Evolutionary conservation across 92 coral and sea anemone species (phyloP).

Genomic region (Micromussa lordhowensis): DNA sequence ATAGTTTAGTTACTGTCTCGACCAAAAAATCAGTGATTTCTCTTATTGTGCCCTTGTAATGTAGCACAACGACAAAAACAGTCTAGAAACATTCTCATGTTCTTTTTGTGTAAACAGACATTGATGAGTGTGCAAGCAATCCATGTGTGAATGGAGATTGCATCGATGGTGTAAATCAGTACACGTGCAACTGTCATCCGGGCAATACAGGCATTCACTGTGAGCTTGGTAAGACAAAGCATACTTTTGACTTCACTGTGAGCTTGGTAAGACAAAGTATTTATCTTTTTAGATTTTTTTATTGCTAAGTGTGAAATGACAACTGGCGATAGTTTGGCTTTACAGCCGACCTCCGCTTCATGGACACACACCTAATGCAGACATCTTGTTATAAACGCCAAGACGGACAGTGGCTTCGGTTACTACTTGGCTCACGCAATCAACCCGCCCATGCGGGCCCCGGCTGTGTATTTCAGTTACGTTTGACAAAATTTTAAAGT

Average conservation of each 20-base stretch:
- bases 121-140: constrained; percentile 25
- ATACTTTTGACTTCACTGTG: too few relatives aligned
- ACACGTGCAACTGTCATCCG: constrained; percentile 18
- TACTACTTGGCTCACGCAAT: too few relatives aligned
- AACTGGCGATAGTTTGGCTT: neutral
- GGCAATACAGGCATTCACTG: constrained; percentile 8
- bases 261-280: constrained; percentile 1
- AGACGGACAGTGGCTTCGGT: neutral
- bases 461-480: too few relatives aligned
- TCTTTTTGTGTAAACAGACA: neutral
- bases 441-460: too few relatives aligned
- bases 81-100: neutral
- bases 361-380: neutral
- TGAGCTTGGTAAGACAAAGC: constrained; percentile 6
- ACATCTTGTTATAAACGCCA: neutral
- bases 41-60: too few relatives aligned
- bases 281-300: too few relatives aligned
- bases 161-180: constrained; percentile 1
- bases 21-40: too few relatives aligned
- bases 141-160: constrained; percentile 14
- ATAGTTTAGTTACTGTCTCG: too few relatives aligned
- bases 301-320: neutral
- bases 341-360: neutral
- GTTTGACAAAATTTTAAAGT: too few relatives aligned
- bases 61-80: neutral